Percentiles rank a stretch among this genome's conserved stretches.
phyloP scores from a whole-genome alignment of 2,113 vertebrate species.

The Raja brachyura region DNA sequence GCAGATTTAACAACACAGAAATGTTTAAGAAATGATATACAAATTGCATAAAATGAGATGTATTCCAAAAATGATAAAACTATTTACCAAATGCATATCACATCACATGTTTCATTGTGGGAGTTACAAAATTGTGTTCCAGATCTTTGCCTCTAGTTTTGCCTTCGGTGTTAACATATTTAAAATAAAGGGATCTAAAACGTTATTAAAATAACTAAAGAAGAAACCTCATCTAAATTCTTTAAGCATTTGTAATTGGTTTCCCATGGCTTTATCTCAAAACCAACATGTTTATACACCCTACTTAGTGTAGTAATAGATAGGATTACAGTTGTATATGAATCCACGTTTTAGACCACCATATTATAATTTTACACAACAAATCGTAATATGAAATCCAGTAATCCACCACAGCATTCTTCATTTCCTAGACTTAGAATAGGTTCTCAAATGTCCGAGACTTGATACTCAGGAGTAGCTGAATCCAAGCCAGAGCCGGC shows the following conservation, averaged over 20 bases:
- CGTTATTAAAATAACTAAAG: background rate
- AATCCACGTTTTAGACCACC: background rate
- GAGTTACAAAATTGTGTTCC: background rate
- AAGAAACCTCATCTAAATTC: background rate
- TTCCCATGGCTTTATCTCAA: conserved; percentile 2
- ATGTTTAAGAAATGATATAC: background rate
- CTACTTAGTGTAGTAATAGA: background rate
- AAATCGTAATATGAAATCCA: background rate
- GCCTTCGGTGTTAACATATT: background rate
- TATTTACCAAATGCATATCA: background rate
- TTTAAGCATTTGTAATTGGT: conserved; percentile 26
- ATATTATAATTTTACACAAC: background rate
- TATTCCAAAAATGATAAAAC: background rate
- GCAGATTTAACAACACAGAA: background rate
- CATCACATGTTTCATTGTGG: background rate
- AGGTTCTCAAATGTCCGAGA: background rate
- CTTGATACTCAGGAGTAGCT: background rate
- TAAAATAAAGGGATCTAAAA: background rate
- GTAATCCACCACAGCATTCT: background rate
- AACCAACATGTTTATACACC: background rate
- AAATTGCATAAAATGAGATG: background rate
- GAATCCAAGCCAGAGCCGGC: background rate
- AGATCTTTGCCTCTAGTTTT: background rate
- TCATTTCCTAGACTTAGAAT: no score
- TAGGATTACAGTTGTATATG: background rate